Percentiles rank a stretch among this genome's conserved stretches.
Conservation (phyloP, 2,888 invertebrate genomes). For the Antheraea assamensis region DNA sequence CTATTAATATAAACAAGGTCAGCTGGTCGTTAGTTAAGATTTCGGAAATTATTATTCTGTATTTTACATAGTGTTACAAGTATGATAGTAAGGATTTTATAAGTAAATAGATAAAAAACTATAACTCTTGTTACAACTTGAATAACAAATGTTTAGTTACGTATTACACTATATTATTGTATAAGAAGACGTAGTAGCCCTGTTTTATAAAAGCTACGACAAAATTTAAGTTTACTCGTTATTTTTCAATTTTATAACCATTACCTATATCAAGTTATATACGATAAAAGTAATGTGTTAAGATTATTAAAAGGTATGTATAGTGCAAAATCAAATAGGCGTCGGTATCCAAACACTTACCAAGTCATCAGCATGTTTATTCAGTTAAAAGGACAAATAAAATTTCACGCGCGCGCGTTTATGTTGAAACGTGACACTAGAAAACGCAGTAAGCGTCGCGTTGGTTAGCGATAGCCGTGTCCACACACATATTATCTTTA, state of each 20-base stretch:
- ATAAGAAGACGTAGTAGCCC: too few species aligned
- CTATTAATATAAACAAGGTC: conserved; percentile 1
- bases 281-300: background rate
- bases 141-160: background rate
- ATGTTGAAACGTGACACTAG: conserved; percentile 46
- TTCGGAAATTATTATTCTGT: background rate
- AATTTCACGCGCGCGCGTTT: conserved; percentile 44
- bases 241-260: background rate
- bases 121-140: background rate
- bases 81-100: too few species aligned
- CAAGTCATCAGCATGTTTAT: conserved; percentile 37
- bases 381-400: conserved; percentile 58
- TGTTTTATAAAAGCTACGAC: background rate
- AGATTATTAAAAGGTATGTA: conserved; percentile 6
- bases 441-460: conserved; percentile 53
- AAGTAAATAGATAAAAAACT: background rate
- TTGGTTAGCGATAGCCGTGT: conserved; percentile 51
- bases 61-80: background rate
- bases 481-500: conserved; percentile 52
- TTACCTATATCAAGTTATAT: background rate
- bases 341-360: conserved; percentile 18
- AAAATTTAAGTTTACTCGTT: background rate
- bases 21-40: background rate
- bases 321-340: conserved; percentile 18
- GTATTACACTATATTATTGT: background rate